Conservation (phyloP, 2,113 vertebrate species). For the Anguilla rostrata region DNA sequence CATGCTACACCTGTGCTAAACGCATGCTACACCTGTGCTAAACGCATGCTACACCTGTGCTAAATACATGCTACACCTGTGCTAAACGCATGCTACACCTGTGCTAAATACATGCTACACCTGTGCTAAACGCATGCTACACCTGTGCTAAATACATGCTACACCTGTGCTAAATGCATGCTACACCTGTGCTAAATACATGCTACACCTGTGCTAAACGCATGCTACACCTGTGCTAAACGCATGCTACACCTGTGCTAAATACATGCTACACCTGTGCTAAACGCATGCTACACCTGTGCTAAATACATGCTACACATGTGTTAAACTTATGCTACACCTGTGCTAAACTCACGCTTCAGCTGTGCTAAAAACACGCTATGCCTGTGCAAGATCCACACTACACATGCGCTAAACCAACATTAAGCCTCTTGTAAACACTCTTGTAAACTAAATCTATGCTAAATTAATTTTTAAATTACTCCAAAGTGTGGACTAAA, state of each 20-base stretch:
- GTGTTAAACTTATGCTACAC: neutral
- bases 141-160: neutral
- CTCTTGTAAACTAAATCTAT: too few relatives aligned
- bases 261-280: neutral
- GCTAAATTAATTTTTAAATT: too few relatives aligned
- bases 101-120: neutral
- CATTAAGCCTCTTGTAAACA: too few relatives aligned
- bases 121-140: neutral
- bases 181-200: neutral
- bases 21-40: neutral
- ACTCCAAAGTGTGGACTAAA: too few relatives aligned
- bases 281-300: neutral
- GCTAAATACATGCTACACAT: neutral
- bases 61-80: neutral
- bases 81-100: neutral
- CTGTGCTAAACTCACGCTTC: neutral
- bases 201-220: neutral
- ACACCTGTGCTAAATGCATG: neutral
- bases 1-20: neutral
- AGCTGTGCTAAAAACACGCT: neutral
- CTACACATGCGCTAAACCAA: neutral
- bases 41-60: neutral
- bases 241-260: neutral
- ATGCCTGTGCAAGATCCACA: neutral
- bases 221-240: neutral